A percentile compares a stretch with the other conserved stretches of the same genome.
Conservation (phyloP, 2,888 invertebrate species). For the Platycheirus albimanus region DNA sequence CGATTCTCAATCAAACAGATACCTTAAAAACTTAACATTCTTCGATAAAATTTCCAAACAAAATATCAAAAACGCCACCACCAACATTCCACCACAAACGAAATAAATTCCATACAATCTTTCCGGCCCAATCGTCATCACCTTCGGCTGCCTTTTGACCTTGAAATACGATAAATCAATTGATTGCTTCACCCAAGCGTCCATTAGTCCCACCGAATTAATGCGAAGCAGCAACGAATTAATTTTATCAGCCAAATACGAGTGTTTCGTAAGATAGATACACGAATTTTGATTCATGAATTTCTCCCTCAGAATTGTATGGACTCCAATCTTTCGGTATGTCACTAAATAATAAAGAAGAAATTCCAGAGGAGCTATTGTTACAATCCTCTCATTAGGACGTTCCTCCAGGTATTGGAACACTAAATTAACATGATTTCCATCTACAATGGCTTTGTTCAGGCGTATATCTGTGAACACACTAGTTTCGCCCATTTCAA, state of each 20-base stretch:
- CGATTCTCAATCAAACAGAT: too few relatives aligned
- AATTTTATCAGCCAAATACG: conserved; percentile 76
- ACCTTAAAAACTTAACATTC: neutral
- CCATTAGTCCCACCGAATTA: conserved; percentile 75
- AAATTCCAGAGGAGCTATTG: conserved; percentile 68
- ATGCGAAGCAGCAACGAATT: conserved; percentile 76
- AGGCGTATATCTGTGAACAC: neutral
- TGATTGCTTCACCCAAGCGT: conserved; percentile 70
- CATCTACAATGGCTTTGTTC: conserved; percentile 41
- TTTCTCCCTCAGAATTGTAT: conserved; percentile 24
- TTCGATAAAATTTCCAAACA: conserved; percentile 46
- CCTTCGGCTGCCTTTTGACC: neutral
- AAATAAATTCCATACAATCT: conserved; percentile 39
- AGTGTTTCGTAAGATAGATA: conserved; percentile 77
- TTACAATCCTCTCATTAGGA: conserved; percentile 37
- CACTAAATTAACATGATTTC: conserved; percentile 48
- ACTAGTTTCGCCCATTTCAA: conserved; percentile 14
- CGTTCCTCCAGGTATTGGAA: conserved; percentile 63
- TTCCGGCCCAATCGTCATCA: conserved; percentile 3
- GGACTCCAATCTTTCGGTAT: conserved; percentile 32
- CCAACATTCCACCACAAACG: conserved; percentile 25
- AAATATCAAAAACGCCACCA: conserved; percentile 34
- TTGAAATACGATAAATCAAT: conserved; percentile 27
- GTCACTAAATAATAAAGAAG: conserved; percentile 56
- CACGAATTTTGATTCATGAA: conserved; percentile 24